Percentiles rank a stretch among this genome's conserved stretches.
phyloP scores from a whole-genome alignment of 2,113 vertebrate species.

The Lutjanus erythropterus region DNA sequence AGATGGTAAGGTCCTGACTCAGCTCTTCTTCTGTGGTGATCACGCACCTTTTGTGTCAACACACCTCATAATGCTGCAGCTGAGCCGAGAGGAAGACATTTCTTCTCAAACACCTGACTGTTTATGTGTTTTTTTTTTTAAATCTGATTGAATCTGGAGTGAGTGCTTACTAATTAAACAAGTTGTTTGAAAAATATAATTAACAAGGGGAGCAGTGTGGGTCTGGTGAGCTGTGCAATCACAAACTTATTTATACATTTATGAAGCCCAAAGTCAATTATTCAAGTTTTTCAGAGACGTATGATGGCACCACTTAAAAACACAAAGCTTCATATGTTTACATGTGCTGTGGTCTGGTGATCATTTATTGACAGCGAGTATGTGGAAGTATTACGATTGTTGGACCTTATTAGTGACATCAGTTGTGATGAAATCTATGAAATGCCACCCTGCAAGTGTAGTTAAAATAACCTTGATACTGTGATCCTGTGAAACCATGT shows the following conservation, averaged over 20 bases:
- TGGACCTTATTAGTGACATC: neutral
- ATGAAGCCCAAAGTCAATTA: neutral
- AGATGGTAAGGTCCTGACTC: constrained; percentile 79
- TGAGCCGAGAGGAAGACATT: neutral
- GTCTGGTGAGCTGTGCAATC: too few species aligned
- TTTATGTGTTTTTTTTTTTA: neutral
- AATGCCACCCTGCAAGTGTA: neutral
- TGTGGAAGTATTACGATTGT: neutral
- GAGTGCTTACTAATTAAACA: neutral
- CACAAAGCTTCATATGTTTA: neutral
- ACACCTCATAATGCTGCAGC: constrained; percentile 3
- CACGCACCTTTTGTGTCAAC: constrained; percentile 24
- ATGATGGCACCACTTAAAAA: neutral
- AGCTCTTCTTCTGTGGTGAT: constrained; percentile 53
- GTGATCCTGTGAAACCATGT: neutral
- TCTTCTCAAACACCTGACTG: neutral
- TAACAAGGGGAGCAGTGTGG: neutral
- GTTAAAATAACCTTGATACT: neutral
- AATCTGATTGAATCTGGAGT: neutral
- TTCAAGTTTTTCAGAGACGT: neutral
- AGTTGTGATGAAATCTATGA: neutral
- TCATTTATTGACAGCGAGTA: neutral
- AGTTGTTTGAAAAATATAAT: neutral
- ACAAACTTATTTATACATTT: too few species aligned
- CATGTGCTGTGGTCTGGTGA: neutral